Percentiles rank a stretch among this genome's conserved stretches.
Conservation (phyloP, 2,113 vertebrate genomes). For the Cyanocitta stelleri region DNA sequence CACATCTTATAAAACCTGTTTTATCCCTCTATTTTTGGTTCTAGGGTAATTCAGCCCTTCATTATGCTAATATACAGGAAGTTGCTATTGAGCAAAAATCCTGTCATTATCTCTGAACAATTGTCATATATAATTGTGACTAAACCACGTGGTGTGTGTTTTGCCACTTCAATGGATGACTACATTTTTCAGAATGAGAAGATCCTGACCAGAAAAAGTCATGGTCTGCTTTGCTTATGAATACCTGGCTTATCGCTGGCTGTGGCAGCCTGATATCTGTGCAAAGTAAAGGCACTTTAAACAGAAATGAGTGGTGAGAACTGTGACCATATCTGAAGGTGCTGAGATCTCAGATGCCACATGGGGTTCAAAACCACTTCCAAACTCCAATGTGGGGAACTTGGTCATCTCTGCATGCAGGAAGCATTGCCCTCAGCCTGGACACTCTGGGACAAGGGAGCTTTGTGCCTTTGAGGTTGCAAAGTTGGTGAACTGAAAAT, state of each 20-base stretch:
- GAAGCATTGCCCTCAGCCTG: neutral
- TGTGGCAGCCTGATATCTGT: neutral
- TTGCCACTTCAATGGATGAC: neutral
- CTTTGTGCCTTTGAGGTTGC: neutral
- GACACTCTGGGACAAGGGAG: neutral
- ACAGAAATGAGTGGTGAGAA: neutral
- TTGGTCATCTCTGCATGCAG: fast-evolving
- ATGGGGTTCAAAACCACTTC: neutral
- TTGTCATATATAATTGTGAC: neutral
- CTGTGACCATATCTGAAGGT: neutral
- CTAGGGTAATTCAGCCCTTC: neutral
- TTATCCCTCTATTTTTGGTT: neutral
- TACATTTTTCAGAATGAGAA: neutral
- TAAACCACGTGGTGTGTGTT: neutral
- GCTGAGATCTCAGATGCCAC: neutral
- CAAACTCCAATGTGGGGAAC: neutral
- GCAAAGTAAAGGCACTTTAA: neutral
- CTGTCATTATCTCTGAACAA: neutral
- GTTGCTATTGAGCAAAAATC: neutral
- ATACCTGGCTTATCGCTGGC: neutral
- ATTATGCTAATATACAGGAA: neutral
- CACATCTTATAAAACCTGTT: neutral
- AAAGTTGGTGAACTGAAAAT: neutral
- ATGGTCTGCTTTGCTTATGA: neutral
- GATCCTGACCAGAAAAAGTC: neutral